These are phyloP conservation scores for Leptatherina wallacei DNA, from an alignment of 2,797 vertebrate species.

Conservation along the genomic window DNA sequence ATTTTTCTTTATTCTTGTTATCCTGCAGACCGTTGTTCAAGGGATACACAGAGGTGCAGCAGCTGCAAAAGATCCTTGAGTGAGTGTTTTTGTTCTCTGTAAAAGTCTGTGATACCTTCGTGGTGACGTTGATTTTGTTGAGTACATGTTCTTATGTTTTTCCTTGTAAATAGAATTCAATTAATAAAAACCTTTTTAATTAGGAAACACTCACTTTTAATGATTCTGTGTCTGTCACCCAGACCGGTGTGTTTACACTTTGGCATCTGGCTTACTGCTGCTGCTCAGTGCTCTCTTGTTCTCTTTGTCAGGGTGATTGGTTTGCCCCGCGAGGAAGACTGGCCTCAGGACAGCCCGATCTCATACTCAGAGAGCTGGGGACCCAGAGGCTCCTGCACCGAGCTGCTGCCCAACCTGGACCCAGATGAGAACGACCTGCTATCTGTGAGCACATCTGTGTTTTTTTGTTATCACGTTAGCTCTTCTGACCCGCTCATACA, in stretches of 20 bases:
- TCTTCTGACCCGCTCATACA: not conserved
- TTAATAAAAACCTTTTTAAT: not conserved
- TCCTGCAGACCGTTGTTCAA: conserved; percentile 79
- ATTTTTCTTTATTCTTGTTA: not conserved
- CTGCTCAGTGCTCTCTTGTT: not conserved
- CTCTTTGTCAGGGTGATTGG: conserved; percentile 74
- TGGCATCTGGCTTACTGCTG: not conserved
- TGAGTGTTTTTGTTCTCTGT: conserved; percentile 59
- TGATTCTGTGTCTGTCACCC: too few species aligned
- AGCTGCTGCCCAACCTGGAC: conserved; percentile 68
- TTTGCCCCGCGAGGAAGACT: conserved; percentile 79
- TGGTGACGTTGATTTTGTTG: not conserved
- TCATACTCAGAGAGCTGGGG: conserved; percentile 69
- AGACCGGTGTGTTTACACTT: not conserved
- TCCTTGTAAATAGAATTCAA: not conserved
- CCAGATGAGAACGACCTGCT: conserved; percentile 77
- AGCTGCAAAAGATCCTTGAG: conserved; percentile 86
- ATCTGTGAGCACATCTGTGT: conserved; percentile 63
- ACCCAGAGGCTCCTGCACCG: conserved; percentile 33
- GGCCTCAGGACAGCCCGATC: conserved; percentile 79
- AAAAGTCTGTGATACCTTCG: not conserved
- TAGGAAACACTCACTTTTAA: not conserved
- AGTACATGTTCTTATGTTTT: not conserved
- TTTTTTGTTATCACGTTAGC: not conserved
- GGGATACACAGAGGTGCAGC: conserved; percentile 78